Conservation (phyloP, 2,888 invertebrate genomes). For the Branchipolynoe longqiensis region DNA sequence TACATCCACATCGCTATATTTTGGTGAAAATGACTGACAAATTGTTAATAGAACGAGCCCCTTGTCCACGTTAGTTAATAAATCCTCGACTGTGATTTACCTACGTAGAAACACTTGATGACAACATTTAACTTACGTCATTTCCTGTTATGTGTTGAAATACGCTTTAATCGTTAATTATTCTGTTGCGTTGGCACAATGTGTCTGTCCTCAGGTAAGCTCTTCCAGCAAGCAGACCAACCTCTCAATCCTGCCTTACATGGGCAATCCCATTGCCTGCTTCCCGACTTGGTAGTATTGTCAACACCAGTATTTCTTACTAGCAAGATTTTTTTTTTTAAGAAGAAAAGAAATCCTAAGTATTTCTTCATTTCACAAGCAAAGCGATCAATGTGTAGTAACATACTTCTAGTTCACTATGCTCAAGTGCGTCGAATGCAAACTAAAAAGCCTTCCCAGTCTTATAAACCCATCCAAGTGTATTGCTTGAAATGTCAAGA, state of each 20-base stretch:
- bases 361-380: conserved; percentile 6
- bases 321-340: too few relatives aligned
- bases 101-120: conserved; percentile 44
- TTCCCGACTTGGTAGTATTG: conserved; percentile 4
- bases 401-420: too few relatives aligned
- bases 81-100: conserved; percentile 33
- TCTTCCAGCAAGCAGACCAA: background rate
- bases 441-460: background rate
- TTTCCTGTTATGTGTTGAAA: conserved; percentile 37
- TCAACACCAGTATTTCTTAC: conserved; percentile 8
- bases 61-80: conserved; percentile 29
- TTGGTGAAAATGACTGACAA: too few relatives aligned
- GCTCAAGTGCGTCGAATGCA: background rate
- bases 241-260: background rate
- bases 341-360: too few relatives aligned
- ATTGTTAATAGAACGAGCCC: too few relatives aligned
- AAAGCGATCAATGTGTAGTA: background rate
- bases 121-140: conserved; percentile 37
- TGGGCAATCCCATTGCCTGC: background rate
- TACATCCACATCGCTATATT: too few relatives aligned
- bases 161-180: conserved; percentile 37
- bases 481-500: background rate
- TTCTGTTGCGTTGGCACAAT: conserved; percentile 23
- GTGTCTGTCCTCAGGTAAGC: background rate
- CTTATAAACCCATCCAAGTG: background rate